phyloP scores from a whole-genome alignment of 2,113 vertebrate species.

The Chascanopsetta lugubris region DNA sequence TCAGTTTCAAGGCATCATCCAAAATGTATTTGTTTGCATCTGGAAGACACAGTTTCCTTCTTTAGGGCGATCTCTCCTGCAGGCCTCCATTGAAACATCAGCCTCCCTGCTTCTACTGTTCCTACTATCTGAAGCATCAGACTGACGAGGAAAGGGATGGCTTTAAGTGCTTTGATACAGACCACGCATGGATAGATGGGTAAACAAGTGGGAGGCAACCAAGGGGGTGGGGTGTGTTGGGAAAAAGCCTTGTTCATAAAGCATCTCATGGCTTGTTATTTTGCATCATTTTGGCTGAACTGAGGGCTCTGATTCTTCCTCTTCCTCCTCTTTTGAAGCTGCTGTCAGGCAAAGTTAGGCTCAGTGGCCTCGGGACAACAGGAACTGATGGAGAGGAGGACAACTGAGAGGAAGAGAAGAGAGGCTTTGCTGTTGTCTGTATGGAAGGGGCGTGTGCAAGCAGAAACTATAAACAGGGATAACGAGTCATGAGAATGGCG shows the following conservation, averaged over 20 bases:
- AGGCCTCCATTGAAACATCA: background rate
- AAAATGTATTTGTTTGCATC: background rate
- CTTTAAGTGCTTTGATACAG: conserved; percentile 19
- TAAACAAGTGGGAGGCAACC: conserved; percentile 8
- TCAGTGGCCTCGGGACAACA: conserved; percentile 47
- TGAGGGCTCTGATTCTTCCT: conserved; percentile 32
- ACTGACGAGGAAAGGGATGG: background rate
- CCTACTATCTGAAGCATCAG: background rate
- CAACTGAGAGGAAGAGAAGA: conserved; percentile 8
- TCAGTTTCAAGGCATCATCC: background rate
- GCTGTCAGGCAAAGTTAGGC: conserved; percentile 58
- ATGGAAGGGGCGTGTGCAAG: background rate
- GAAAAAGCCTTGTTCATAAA: conserved; percentile 5
- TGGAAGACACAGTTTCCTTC: conserved; percentile 8
- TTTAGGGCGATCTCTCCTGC: background rate
- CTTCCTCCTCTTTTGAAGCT: conserved; percentile 47
- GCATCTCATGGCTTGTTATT: conserved; percentile 37
- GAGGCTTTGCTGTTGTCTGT: background rate
- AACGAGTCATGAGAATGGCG: conserved; percentile 1
- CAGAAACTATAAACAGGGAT: conserved; percentile 16
- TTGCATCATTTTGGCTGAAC: conserved; percentile 27
- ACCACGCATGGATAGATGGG: conserved; percentile 16
- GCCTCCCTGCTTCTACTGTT: background rate
- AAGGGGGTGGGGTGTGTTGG: background rate
- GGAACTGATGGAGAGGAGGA: conserved; percentile 29